These are phyloP conservation scores for Margaritifera margaritifera DNA, from an alignment of 2,888 invertebrate genomes.

Conservation along the genomic window DNA sequence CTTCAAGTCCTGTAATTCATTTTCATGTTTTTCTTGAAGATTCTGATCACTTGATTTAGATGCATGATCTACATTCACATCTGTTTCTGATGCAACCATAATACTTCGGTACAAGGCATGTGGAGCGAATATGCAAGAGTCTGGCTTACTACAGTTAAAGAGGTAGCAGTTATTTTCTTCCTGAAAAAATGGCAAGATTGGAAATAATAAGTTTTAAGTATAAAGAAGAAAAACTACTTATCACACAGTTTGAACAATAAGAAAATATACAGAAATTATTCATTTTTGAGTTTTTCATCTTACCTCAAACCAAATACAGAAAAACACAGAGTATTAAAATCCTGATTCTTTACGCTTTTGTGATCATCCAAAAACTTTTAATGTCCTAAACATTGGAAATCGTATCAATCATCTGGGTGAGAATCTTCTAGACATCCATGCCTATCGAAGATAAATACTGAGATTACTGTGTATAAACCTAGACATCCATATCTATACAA, in stretches of 20 bases:
- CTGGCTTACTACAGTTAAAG: slow-evolving; percentile 54
- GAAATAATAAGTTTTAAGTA: slow-evolving; percentile 2
- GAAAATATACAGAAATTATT: slow-evolving; percentile 1
- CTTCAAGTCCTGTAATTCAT: slow-evolving; percentile 36
- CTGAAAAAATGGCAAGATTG: slow-evolving; percentile 38
- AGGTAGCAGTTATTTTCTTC: slow-evolving; percentile 59
- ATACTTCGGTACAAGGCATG: slow-evolving; percentile 49
- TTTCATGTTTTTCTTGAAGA: slow-evolving; percentile 32
- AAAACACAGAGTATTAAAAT: background rate
- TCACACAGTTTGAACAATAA: background rate
- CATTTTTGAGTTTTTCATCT: background rate
- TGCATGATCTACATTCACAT: too few species aligned
- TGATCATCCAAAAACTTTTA: too few species aligned
- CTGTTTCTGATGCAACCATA: too few species aligned
- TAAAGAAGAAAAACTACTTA: background rate
- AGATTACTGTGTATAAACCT: too few species aligned
- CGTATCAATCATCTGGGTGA: too few species aligned
- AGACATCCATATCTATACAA: too few species aligned
- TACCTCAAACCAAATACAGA: background rate
- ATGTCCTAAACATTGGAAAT: too few species aligned
- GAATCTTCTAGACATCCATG: too few species aligned
- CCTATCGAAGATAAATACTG: too few species aligned
- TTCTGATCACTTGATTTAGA: too few species aligned
- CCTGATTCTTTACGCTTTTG: too few species aligned
- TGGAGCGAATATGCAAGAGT: slow-evolving; percentile 50